These are phyloP conservation scores for Misgurnus mizolepis DNA, from an alignment of 2,113 vertebrate genomes.

Conservation along the genomic window DNA sequence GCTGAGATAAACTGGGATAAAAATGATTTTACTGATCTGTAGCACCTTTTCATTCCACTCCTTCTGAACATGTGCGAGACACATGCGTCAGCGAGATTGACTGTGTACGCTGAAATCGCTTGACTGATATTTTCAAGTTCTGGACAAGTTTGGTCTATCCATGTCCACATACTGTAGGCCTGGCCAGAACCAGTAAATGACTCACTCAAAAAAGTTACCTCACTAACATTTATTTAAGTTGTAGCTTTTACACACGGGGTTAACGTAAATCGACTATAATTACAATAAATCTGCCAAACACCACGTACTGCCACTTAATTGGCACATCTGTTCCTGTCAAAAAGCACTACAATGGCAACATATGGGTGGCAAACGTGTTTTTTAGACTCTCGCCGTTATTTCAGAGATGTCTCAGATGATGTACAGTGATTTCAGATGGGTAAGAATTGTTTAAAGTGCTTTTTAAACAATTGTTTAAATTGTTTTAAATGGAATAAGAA, in stretches of 20 bases:
- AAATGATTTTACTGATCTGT: slow-evolving; percentile 70
- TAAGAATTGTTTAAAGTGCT: too few species aligned
- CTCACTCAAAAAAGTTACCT: too few species aligned
- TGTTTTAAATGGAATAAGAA: too few species aligned
- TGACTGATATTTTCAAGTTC: slow-evolving; percentile 14
- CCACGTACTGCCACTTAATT: neutral
- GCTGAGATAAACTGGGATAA: slow-evolving; percentile 68
- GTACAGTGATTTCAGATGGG: slow-evolving; percentile 45
- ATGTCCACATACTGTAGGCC: neutral
- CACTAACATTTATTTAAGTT: neutral
- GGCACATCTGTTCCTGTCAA: slow-evolving; percentile 42
- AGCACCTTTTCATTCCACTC: slow-evolving; percentile 70
- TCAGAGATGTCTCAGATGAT: slow-evolving; percentile 12
- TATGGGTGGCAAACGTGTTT: slow-evolving; percentile 59
- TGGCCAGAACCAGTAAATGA: slow-evolving; percentile 1
- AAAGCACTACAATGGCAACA: slow-evolving; percentile 61
- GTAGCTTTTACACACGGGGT: neutral
- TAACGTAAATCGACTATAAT: neutral
- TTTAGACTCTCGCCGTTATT: neutral
- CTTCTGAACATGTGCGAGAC: slow-evolving; percentile 73
- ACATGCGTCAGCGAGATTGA: slow-evolving; percentile 57
- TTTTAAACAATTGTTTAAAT: too few species aligned
- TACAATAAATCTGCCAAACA: slow-evolving; percentile 5
- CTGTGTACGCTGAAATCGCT: neutral
- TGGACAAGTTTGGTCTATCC: neutral